Evolutionary conservation across 2,113 vertebrate genomes (phyloP), one percentile per base, ranked within the genome.

Genomic region (Sigmodon hispidus): DNA sequence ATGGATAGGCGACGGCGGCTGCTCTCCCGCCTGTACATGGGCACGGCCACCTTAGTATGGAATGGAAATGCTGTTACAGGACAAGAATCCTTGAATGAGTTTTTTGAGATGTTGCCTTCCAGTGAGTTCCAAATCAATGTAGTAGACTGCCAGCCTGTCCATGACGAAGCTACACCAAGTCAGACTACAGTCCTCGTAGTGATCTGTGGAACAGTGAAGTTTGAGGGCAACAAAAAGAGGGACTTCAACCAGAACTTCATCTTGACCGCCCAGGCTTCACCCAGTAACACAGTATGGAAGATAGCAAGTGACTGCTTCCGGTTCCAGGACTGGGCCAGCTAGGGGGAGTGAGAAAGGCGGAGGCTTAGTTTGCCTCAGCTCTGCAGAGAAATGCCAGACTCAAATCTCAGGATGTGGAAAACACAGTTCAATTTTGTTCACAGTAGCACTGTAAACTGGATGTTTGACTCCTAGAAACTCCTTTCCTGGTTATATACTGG

Each of bases 171-270:
- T 15, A 99, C 99, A 29, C 99, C 99, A 80, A 99, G 99, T 93
- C 99, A 99, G 98, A 99, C 99, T 0, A 99, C 99, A 0, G 98
- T 99, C 96, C 98, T 99, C 0, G 99, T 99, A 83, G 99, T 99
- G 91, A 99, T 99, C 6, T 99, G 99, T 17, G 99, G 99, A 17
- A 98, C 97, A 0, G 99, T 99, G 61, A 99, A 99, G 97, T 99
- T 99, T 96, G 99, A 99, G 29, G 99, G 99, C 29, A 99, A 99
- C 98, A 99, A 99, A 97, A 99, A 99, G 63, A 99, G 99, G 76
- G 99, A 99, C 98, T 99, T 99, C 98, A 99, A 99, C 97, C 99
- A 99, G 98, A 99, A 99, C 96, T 99, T 99, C 98, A 98, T 99
- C 87, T 97, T 99, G 92, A 99, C 99, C 0, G 99, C 99, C 3